Base-by-base conservation (phyloP, 2,888 invertebrate species). In the Chelonus formosanus region DNA sequence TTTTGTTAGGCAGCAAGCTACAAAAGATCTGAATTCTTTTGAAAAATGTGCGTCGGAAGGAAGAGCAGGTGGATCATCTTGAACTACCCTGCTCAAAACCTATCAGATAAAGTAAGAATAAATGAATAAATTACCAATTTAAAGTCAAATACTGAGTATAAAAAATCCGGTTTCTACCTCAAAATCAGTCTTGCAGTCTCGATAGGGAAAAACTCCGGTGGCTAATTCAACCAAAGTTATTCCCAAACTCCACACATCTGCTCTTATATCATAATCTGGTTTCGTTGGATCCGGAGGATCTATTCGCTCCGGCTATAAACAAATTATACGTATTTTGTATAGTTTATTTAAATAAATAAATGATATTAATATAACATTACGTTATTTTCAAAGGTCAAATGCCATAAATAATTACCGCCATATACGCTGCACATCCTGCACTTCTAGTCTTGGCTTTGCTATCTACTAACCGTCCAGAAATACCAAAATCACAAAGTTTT, bases 401-500 rank as follows among this genome's bases (percentile, higher is more conserved):
- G 20, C 20, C 20, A 58, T 10, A 61, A 44, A 56, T 57, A 89
- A 90, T 89, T 84, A 97, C 97, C 77, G 98, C 97, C 97, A 98
- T 96, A 79, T 98, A 99, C 1, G 97, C 98, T n/a, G 97, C 97
- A 86, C 98, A 98, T 50, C 98, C 98, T 3, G 96, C 97, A 83
- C 95, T 96, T 80, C 97, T 88, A 31, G 98, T 98, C 85, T 96
- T 96, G 3, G 98, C 98, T 87, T 97, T 97, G 57, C 98, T 98
- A 87, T 98, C 98, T 44, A 98, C 98, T 69, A 99, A 89, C 68
- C 97, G 90, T 31, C 98, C 99, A 83, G 98, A 98, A 84, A 99
- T 99, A 74, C 99, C 99, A 87, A 99, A 99, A 89, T 99, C 99
- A 87, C 99, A 99, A 44, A 99, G 87, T 85, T 99, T 99, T 5